Base-by-base conservation (phyloP, 2,888 invertebrate species). In the Apamea crenata region DNA sequence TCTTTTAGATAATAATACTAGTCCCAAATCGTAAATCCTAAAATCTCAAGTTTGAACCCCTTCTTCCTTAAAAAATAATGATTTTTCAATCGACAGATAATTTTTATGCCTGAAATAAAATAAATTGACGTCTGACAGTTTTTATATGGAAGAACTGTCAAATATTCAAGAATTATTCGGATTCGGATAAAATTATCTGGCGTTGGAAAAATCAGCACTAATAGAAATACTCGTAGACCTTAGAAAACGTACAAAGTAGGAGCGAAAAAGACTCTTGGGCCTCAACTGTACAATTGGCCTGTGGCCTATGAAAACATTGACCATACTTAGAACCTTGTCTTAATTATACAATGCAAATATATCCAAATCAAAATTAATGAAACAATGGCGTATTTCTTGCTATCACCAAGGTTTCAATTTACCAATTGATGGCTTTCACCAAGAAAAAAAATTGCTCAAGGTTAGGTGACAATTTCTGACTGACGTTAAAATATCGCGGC, bases 21-120 rank as follows among this genome's bases (percentile, higher is more conserved):
- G 47, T 59, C 25, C 18, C 6, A 67, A 53, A 65, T 44, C 6
- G 25, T 29, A 53, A 56, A 47, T 65, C 18, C 29, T 44, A 32
- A 32, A 79, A 79, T 73, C 56, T 79, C 74, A 65, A 65, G 12
- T 12, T 32, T 32, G 1, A 32, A 32, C 4, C 21, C 32, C 21
- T 47, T 56, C 1, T 25, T 56, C 16, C 40, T 53, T 65, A 40
- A 18, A 53, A 61, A 32, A 0, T n/a, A 40, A 40, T 61, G 53
- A 21, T 53, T 53, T 53, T 53, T 21, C 7, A 53, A 8, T 53
- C 21, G 8, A 21, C 21, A 21, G 21, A 53, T 53, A 21, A 53
- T 21, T 53, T 53, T 21, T 21, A 53, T 53, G 21, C 53, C 7
- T 53, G 21, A 8, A 53, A 53, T 21, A 21, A 53, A 7, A 53